Base-by-base conservation (phyloP, 92 coral and sea anemone species). In the Parazoanthus atlanticus region DNA sequence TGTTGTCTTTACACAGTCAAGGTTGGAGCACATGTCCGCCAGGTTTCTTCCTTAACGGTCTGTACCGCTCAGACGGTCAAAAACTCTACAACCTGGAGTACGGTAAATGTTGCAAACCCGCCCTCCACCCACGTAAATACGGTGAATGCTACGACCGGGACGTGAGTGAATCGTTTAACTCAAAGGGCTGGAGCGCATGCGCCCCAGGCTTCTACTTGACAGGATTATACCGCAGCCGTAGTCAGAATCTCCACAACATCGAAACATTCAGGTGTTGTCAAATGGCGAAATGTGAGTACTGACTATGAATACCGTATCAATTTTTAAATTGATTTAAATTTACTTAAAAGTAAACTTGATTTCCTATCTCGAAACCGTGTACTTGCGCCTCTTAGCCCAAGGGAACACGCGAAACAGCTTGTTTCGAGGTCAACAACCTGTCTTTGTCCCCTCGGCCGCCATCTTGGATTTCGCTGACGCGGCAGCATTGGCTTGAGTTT, bases 61-160 rank as follows among this genome's bases (percentile, higher is more conserved):
- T 83, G 25, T 58, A 66, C 19, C 87, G 87, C 25, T 30, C 87
- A 34, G 52, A 30, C 26, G 49, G 78, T 26, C 12, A 83, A 64
- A 12, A 66, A 9, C 41, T 83, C 6, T 29, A 64, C 74, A n/a
- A n/a, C n/a, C n/a, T n/a, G n/a, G n/a, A n/a, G n/a, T n/a, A n/a
- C n/a, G n/a, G n/a, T n/a, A n/a, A 66, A 67, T 83, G 87, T 66
- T 83, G 87, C n/a, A 58, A 66, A 47, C 87, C 87, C 2, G 74
- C 34, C 40, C 11, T 32, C 47, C 76, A 56, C 73, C 87, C 87
- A 21, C 49, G n/a, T 5, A 16, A 65, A 5, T 61, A 83, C 76
- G 76, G 47, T 0, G 11, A 30, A 19, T 83, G 87, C 73, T 83
- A 64, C 15, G 87, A 83, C 25, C 15, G 65, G 34, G 87, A 83